Base-by-base conservation (phyloP, 2,797 vertebrate genomes). In the Enteromius afrohamiltoni region DNA sequence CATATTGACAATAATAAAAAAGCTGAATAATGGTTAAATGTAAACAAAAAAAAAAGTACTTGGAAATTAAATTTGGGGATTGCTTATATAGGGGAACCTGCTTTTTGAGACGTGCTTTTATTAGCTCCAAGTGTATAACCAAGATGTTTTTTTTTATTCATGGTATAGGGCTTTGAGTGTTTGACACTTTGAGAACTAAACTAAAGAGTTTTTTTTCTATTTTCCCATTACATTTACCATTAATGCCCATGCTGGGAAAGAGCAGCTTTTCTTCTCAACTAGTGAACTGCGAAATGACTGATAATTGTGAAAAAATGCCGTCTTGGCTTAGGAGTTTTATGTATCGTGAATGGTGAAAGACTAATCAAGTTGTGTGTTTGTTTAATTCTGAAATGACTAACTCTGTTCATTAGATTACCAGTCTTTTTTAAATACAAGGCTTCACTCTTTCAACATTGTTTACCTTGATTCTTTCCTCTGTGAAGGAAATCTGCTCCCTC, bases 391-490 rank as follows among this genome's bases (percentile, higher is more conserved):
- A 29, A 17, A 9, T 76, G 42, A 21, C n/a, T 9, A 45, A 16
- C 37, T 17, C 29, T 37, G 58, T 7, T 82, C 29, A 34, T 65
- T 75, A 64, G 55, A 51, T 75, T 65, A 19, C 45, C 45, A 51
- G 13, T 17, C 10, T 55, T 82, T 65, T 37, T 21, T 13, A 71
- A 58, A 51, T 64, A 14, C 34, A 75, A n/a, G 29, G 6, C 17
- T 45, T 82, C 6, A 14, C 16, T 26, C 17, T 65, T 3, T 16
- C 16, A 42, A 40, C n/a, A 19, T 26, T 64, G 69, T 73, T 81
- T 74, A 82, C 29, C 26, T 62, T 49, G n/a, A 64, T 62, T 82
- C 19, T 8, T 74, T n/a, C 60, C 42, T 68, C 62, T 83, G 80
- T 65, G 29, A 67, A 42, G 23, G 16, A 67, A 42, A 67, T 51